Percentiles rank a stretch among this genome's conserved stretches.
These are phyloP conservation scores for Drosophila pandora DNA, from an alignment of 1,140 invertebrate species.

Conservation along the genomic window DNA sequence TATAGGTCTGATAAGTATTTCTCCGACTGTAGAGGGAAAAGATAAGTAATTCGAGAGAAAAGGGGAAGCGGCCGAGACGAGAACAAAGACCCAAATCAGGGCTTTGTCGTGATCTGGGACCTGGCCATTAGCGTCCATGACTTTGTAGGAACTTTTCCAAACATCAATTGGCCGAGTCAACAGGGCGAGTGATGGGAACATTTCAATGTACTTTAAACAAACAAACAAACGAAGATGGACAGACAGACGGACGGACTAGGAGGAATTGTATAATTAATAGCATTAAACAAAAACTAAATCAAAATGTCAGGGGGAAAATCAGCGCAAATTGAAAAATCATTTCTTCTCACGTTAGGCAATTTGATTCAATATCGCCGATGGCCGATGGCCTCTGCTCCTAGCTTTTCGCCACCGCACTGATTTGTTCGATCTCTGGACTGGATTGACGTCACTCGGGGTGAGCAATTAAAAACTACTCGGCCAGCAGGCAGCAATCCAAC, in stretches of 20 bases:
- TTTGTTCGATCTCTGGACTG: conserved; percentile 28
- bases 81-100: conserved; percentile 48
- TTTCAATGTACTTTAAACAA: conserved; percentile 32
- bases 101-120: conserved; percentile 37
- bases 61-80: conserved; percentile 2
- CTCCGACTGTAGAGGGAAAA: conserved; percentile 11
- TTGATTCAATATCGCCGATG: conserved; percentile 36
- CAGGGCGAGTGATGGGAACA: conserved; percentile 40
- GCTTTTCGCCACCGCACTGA: neutral
- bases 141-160: conserved; percentile 49
- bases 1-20: neutral
- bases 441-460: conserved; percentile 67
- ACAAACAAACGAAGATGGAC: conserved; percentile 23
- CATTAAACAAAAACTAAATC: conserved; percentile 80
- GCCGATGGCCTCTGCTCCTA: conserved; percentile 4
- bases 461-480: conserved; percentile 79
- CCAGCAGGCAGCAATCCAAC: conserved; percentile 40
- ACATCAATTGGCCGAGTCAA: conserved; percentile 26
- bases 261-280: conserved; percentile 71
- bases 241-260: conserved; percentile 4
- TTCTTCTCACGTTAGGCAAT: conserved; percentile 46
- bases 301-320: conserved; percentile 50
- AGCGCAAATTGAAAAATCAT: conserved; percentile 68
- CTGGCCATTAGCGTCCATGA: conserved; percentile 67
- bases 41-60: conserved; percentile 8